These are phyloP conservation scores for Apodemia zela DNA, from an alignment of 2,888 invertebrate species.

Conservation along the genomic window DNA sequence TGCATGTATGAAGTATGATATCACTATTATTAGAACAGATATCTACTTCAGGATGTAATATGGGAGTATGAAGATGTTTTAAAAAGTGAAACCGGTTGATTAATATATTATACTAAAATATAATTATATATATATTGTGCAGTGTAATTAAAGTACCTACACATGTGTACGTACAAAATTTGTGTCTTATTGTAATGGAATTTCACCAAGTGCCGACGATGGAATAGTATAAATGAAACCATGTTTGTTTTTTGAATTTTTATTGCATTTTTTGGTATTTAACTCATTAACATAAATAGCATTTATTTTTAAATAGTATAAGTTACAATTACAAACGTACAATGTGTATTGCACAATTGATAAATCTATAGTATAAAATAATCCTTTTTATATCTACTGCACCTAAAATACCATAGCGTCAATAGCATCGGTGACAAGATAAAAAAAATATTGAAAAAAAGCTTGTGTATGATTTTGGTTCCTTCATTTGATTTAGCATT, in stretches of 20 bases:
- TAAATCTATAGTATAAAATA: constrained; percentile 77
- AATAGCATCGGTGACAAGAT: constrained; percentile 62
- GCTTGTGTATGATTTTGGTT: constrained; percentile 64
- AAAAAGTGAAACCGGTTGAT: no score
- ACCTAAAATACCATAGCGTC: constrained; percentile 54
- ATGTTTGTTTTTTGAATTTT: constrained; percentile 67
- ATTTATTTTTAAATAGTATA: constrained; percentile 77
- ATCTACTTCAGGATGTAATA: no score
- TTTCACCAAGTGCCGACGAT: no score
- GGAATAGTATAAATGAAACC: constrained; percentile 61
- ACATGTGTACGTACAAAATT: no score
- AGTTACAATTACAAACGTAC: constrained; percentile 78
- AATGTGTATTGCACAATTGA: constrained; percentile 73
- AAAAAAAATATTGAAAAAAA: constrained; percentile 70
- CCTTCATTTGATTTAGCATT: constrained; percentile 68
- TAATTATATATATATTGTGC: no score
- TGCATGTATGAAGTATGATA: no score
- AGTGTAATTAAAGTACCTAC: no score
- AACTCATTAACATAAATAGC: constrained; percentile 74
- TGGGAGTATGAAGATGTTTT: no score
- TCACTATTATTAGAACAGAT: no score
- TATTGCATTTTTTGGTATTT: constrained; percentile 72
- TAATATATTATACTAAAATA: no score
- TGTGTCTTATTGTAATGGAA: no score
- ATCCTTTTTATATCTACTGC: constrained; percentile 68